Base-by-base conservation (phyloP, 2,113 vertebrate species). In the Cynocephalus volans region DNA sequence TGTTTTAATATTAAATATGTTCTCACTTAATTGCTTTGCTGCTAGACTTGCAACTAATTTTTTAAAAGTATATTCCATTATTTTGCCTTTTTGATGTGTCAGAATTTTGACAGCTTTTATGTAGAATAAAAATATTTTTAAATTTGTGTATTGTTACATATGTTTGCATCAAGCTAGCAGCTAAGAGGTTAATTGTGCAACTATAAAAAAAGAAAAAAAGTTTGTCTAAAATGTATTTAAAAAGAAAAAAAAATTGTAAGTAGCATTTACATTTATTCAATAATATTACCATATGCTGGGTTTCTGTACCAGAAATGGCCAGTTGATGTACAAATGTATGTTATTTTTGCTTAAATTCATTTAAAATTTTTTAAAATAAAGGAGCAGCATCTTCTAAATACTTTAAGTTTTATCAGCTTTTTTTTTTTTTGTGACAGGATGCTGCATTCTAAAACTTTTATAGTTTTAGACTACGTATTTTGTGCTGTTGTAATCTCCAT, bases 231-330 rank as follows among this genome's bases (percentile, higher is more conserved):
- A 99, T 99, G 98, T 99, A 99, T 99, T 99, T 99, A 99, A 99
- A 98, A 98, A 99, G 98, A 96, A 98, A 98, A 41, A 98, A 98
- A 98, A 98, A 98, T 98, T 99, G 98, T 99, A 99, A 99, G 99
- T 99, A 99, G 99, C 99, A 98, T 99, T 99, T 99, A 99, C 99
- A 99, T 99, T 99, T 99, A 99, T 99, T 99, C 98, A 98, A 97
- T 99, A 99, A 99, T 99, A 99, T 99, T 99, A 99, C 99, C 98
- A 98, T 98, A 99, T 97, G 98, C 99, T 99, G 98, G 99, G 98
- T 99, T 99, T 99, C 98, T 99, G 98, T 99, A 99, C 98, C 99
- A 99, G 99, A 99, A 99, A 98, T 98, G 98, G 98, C 98, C 99
- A 99, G 99, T 99, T 98, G 98, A 98, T 99, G 99, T 98, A 99